A percentile compares a stretch with the other conserved stretches of the same genome.
Evolutionary conservation across 2,113 vertebrate species (phyloP).

Genomic region (Mastomys natalensis): DNA sequence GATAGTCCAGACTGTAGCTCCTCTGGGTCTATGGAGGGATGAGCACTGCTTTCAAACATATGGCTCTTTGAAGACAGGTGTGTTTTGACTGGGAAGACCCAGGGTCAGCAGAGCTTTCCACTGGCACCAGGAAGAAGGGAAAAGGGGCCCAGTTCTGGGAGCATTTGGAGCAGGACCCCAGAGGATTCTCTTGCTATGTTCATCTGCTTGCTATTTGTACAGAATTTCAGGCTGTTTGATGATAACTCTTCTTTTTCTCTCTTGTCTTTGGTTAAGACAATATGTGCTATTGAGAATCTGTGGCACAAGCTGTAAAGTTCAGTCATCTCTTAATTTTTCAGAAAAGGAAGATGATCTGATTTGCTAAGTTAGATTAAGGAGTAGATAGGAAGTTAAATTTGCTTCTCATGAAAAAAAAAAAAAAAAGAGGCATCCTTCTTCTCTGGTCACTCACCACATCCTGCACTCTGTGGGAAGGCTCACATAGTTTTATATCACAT

Average conservation of each 20-base stretch:
- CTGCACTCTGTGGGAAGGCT: background rate
- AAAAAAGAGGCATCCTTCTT: background rate
- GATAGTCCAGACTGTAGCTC: background rate
- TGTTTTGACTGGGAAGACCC: conserved; percentile 67
- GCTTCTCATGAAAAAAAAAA: background rate
- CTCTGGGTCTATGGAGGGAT: background rate
- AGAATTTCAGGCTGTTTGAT: conserved; percentile 63
- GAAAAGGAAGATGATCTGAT: background rate
- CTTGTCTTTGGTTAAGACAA: conserved; percentile 35
- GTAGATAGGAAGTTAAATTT: conserved; percentile 36
- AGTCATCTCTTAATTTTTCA: background rate
- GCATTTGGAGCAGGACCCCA: conserved; percentile 38
- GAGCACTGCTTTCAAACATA: conserved; percentile 42
- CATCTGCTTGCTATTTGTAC: conserved; percentile 67
- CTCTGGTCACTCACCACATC: background rate
- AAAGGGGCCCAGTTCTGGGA: conserved; percentile 6
- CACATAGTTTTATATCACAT: background rate
- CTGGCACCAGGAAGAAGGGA: conserved; percentile 44
- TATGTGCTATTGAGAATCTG: background rate
- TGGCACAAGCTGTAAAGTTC: background rate
- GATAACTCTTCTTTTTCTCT: background rate
- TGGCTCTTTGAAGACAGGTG: conserved; percentile 75
- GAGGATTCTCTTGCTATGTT: conserved; percentile 52
- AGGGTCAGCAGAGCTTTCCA: conserved; percentile 56
- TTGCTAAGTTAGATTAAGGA: conserved; percentile 12